Base-by-base conservation (phyloP, 2,888 invertebrate species). In the Smittia aterrima region DNA sequence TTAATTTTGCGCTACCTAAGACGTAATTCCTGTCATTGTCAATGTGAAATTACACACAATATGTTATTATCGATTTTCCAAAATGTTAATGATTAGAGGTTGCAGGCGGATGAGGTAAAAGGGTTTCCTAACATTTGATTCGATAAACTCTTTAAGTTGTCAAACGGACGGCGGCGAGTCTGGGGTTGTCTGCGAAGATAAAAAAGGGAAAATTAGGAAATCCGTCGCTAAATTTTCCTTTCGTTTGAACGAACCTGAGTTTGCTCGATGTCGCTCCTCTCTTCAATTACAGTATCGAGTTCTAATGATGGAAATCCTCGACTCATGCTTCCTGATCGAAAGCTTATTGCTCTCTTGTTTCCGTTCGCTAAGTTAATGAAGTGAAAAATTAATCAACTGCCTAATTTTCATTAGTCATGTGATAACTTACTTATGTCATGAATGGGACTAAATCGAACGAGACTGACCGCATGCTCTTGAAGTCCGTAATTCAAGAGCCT, bases 391-490 rank as follows among this genome's bases (percentile, higher is more conserved):
- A 74, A 78, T 78, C 80, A 47, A n/a, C 16, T 16, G 58, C 58
- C 18, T 70, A n/a, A 64, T 72, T 27, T 38, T 16, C 79, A 58
- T 58, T 58, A 3, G 11, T 58, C n/a, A 2, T 3, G n/a, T 13
- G n/a, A 13, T 47, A 16, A 83, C 86, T 87, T 85, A 90, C 89
- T 89, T 84, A 89, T 84, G 82, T 87, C 87, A 85, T 89, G 89
- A 81, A 89, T 72, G 79, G 89, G 88, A 84, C 89, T 89, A 84
- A 88, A 87, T 78, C 92, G 88, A 81, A 92, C 92, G 81, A 93
- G 88, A 79, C 92, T 92, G 79, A 93, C 86, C 79, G 92, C 92
- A 76, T 92, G 92, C 80, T 91, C 91, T 82, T 93, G 92, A 82
- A 91, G 83, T 81, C 92, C 92, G 79, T 90, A 92, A 81, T 92